Evolutionary conservation across 2,113 vertebrate genomes (phyloP).

Genomic region (Oostethus manadensis): DNA sequence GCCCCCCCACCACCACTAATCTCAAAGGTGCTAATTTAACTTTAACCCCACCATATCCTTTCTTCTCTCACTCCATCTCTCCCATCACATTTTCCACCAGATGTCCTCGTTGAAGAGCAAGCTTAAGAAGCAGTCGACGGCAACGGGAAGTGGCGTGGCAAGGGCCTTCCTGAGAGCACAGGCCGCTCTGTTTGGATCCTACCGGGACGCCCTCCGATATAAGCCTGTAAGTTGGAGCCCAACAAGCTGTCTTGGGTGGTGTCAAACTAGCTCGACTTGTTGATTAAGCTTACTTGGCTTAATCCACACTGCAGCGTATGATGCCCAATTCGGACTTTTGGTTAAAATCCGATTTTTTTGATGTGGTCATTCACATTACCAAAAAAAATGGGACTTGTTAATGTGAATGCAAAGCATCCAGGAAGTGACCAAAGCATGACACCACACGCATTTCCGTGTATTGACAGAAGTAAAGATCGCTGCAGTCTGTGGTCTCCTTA

Average conservation of each 20-base stretch:
- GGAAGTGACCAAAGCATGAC: too few relatives aligned
- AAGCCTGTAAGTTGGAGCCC: slow-evolving; percentile 83
- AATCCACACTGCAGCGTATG: too few relatives aligned
- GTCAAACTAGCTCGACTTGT: not conserved
- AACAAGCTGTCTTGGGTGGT: not conserved
- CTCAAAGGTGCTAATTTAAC: slow-evolving; percentile 96
- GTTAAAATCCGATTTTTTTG: too few relatives aligned
- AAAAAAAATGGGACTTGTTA: too few relatives aligned
- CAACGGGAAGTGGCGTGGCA: slow-evolving; percentile 89
- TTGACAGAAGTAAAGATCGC: too few relatives aligned
- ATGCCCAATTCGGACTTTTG: too few relatives aligned
- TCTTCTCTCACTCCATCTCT: slow-evolving; percentile 21
- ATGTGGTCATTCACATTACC: too few relatives aligned
- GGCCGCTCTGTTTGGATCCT: slow-evolving; percentile 92
- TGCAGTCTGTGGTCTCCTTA: too few relatives aligned
- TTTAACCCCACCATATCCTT: slow-evolving; percentile 62
- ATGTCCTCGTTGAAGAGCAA: slow-evolving; percentile 93
- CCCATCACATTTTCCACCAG: slow-evolving; percentile 71
- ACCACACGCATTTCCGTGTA: too few relatives aligned
- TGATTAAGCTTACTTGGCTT: not conserved
- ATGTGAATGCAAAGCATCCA: too few relatives aligned
- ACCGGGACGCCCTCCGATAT: slow-evolving; percentile 93
- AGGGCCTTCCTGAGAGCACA: slow-evolving; percentile 89
- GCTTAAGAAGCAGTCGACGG: slow-evolving; percentile 97
- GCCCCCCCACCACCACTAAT: slow-evolving; percentile 83